These are phyloP conservation scores for Maniola hyperantus DNA, from an alignment of 2,888 invertebrate genomes.

Conservation along the genomic window DNA sequence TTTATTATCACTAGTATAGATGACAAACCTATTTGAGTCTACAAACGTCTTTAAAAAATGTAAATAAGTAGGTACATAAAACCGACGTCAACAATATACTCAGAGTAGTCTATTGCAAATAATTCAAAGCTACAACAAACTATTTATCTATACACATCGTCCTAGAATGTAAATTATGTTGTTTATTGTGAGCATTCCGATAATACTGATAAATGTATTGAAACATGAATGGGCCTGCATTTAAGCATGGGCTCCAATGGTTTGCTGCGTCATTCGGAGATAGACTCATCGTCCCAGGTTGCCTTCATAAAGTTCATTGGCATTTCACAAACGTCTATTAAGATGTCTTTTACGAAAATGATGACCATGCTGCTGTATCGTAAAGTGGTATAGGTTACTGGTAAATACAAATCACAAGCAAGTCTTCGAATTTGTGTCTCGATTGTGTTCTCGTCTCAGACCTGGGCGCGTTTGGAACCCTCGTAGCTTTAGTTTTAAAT, in stretches of 20 bases:
- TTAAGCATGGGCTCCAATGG: slow-evolving; percentile 3
- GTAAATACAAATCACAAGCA: background rate
- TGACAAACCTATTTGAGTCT: too few species aligned
- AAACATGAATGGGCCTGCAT: slow-evolving; percentile 15
- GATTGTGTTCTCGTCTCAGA: too few species aligned
- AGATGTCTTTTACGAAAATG: background rate
- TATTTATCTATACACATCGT: slow-evolving; percentile 6
- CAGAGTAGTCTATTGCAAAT: background rate
- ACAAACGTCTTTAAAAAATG: too few species aligned
- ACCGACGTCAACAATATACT: background rate
- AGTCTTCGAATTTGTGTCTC: background rate
- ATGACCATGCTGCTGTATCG: background rate
- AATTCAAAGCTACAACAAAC: slow-evolving; percentile 14
- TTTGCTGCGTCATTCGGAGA: slow-evolving; percentile 17
- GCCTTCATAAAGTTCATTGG: slow-evolving; percentile 4
- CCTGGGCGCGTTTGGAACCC: too few species aligned
- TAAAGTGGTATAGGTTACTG: background rate
- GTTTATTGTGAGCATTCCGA: slow-evolving; percentile 22
- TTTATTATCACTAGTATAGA: too few species aligned
- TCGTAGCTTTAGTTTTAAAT: too few species aligned
- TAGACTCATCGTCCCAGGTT: slow-evolving; percentile 8
- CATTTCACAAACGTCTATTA: background rate
- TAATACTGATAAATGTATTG: slow-evolving; percentile 20
- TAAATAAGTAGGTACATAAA: too few species aligned
- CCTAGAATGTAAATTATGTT: slow-evolving; percentile 21